Conservation (phyloP, 2,113 vertebrate genomes). For the Setophaga petechia region DNA sequence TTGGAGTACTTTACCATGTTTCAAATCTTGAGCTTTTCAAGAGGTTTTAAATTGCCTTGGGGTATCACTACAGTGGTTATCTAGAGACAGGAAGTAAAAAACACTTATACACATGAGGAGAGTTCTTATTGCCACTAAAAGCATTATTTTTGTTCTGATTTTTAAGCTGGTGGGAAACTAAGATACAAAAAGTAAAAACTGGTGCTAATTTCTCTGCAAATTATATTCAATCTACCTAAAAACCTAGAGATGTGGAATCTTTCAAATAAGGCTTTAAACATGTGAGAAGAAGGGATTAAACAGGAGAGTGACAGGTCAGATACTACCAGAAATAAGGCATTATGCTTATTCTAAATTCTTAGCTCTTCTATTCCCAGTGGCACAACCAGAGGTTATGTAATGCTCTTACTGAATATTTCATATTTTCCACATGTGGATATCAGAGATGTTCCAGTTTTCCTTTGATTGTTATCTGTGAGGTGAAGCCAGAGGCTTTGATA, state of each 20-base stretch:
- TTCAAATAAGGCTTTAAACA: not conserved
- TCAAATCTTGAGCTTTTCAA: constrained; percentile 4
- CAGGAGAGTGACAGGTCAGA: not conserved
- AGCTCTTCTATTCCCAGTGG: not conserved
- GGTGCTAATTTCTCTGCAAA: not conserved
- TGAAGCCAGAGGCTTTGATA: not conserved
- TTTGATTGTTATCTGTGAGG: not conserved
- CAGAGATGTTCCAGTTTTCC: constrained; percentile 2
- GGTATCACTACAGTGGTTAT: not conserved
- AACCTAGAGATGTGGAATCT: not conserved
- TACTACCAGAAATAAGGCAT: not conserved
- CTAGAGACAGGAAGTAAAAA: not conserved
- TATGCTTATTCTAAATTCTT: not conserved
- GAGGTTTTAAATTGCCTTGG: not conserved
- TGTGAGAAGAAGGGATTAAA: not conserved
- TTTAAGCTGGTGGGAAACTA: not conserved
- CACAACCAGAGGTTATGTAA: constrained; percentile 20
- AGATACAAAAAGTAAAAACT: not conserved
- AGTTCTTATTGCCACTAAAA: not conserved
- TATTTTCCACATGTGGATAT: constrained; percentile 12
- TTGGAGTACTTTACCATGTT: not conserved
- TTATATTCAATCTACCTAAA: not conserved
- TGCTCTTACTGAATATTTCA: not conserved
- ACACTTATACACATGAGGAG: not conserved
- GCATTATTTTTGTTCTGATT: not conserved